Percentiles rank a stretch among this genome's conserved stretches.
Conservation (phyloP, 2,888 invertebrate genomes). For the Cepaea hortensis region DNA sequence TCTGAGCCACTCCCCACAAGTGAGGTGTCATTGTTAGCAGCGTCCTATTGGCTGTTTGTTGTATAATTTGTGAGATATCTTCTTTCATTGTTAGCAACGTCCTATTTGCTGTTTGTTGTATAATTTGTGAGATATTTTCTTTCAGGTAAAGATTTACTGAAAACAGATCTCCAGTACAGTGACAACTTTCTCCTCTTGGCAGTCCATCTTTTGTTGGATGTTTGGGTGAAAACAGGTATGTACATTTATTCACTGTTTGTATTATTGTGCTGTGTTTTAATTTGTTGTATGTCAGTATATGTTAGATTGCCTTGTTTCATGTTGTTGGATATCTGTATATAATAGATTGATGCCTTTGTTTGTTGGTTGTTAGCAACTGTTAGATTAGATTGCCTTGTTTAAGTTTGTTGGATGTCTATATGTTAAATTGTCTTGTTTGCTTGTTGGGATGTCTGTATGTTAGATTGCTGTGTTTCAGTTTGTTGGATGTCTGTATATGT, state of each 20-base stretch:
- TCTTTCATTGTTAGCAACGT: constrained; percentile 32
- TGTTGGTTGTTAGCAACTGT: neutral
- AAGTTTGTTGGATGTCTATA: too few relatives aligned
- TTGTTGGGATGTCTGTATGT: too few relatives aligned
- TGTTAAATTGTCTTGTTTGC: too few relatives aligned
- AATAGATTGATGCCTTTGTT: too few relatives aligned
- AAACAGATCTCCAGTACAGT: constrained; percentile 78
- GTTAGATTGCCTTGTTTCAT: neutral
- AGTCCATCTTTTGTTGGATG: constrained; percentile 82
- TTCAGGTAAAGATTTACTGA: constrained; percentile 65
- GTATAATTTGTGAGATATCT: neutral
- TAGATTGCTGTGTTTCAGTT: too few relatives aligned
- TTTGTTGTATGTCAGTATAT: neutral
- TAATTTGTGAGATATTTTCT: neutral
- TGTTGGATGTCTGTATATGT: too few relatives aligned
- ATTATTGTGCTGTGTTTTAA: neutral
- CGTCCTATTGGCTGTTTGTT: too few relatives aligned
- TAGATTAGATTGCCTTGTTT: too few relatives aligned
- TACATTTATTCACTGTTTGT: constrained; percentile 35
- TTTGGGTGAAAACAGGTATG: constrained; percentile 78
- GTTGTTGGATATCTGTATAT: too few relatives aligned
- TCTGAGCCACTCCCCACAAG: too few relatives aligned
- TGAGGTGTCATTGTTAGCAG: too few relatives aligned
- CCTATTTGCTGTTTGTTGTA: too few relatives aligned
- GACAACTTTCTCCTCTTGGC: constrained; percentile 90